Evolutionary conservation across 2,113 vertebrate species (phyloP).

Genomic region (Platichthys flesus): DNA sequence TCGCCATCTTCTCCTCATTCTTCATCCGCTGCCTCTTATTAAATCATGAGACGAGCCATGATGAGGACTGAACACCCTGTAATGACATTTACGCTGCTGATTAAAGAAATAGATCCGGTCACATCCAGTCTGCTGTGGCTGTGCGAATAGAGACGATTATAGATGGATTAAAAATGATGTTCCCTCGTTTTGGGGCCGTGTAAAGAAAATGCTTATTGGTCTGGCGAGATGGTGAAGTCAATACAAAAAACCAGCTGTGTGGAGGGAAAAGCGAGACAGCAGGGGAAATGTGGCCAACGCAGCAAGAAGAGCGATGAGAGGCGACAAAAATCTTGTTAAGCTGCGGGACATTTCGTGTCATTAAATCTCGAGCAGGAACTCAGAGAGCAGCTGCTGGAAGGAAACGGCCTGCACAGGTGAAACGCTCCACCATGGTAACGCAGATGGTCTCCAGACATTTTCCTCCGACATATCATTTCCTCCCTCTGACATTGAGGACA

Average conservation of each 20-base stretch:
- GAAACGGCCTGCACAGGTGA: slow-evolving; percentile 35
- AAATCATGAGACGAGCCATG: slow-evolving; percentile 26
- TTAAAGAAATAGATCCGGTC: slow-evolving; percentile 18
- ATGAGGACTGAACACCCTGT: slow-evolving; percentile 3
- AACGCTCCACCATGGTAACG: slow-evolving; percentile 33
- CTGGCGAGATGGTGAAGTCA: slow-evolving; percentile 21
- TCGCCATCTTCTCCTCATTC: slow-evolving; percentile 26
- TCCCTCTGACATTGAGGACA: slow-evolving; percentile 28
- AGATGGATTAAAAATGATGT: slow-evolving; percentile 14
- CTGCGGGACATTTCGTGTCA: slow-evolving; percentile 50
- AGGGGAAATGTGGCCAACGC: slow-evolving; percentile 19
- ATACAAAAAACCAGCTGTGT: background rate
- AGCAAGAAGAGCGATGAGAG: slow-evolving; percentile 35
- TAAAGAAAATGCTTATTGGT: slow-evolving; percentile 29
- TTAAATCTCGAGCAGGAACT: slow-evolving; percentile 44
- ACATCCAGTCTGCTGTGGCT: background rate
- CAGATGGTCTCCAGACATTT: slow-evolving; percentile 48
- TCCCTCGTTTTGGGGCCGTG: slow-evolving; percentile 20
- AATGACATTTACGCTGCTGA: slow-evolving; percentile 14
- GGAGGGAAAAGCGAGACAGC: background rate
- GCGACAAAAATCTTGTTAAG: slow-evolving; percentile 33
- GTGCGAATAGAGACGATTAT: background rate
- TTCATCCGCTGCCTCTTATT: slow-evolving; percentile 29
- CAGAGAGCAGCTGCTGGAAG: slow-evolving; percentile 16
- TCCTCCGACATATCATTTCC: background rate